Base-by-base conservation (phyloP, 2,888 invertebrate genomes). In the Lasioglossum malachurum region DNA sequence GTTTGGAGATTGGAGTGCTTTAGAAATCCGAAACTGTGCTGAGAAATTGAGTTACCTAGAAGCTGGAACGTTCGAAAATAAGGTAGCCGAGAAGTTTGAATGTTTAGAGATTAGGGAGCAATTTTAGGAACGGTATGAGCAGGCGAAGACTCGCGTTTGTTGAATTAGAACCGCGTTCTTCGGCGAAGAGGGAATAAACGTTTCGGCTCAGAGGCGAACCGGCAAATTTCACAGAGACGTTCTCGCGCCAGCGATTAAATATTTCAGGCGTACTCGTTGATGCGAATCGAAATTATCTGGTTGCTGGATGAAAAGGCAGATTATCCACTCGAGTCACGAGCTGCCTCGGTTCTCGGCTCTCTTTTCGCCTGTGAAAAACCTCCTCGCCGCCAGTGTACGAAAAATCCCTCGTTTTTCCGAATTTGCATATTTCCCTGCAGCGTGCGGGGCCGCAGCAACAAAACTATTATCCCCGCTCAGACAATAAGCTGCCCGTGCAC, bases 221-320 rank as follows among this genome's bases (percentile, higher is more conserved):
- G 69, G n/a, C 16, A 12, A 60, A 60, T 60, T 60, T 60, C 14
- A 16, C 64, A 64, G 64, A 64, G 7, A 69, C n/a, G 67, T 75
- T 80, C 38, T 38, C 74, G 67, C n/a, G 35, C 57, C 67, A 53
- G 35, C 27, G 53, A 82, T 82, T 75, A 69, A 82, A 44, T 67
- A 74, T 72, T 80, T 27, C 53, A 74, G 14, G n/a, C 57, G 44
- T 2, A 67, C n/a, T 35, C 81, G 77, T 16, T 27, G 64, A 60
- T 38, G 82, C 80, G 46, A 75, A 81, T 75, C 38, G 75, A 81
- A 83, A 81, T 81, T 71, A 81, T 60, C 82, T 60, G 49, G 35
- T 69, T 12, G 67, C 16, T 16, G 71, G 8, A 57, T 19, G 82
- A 81, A 57, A 81, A 83, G 69, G n/a, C 53, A 14, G 57, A 60